Base-by-base conservation (phyloP, 1,140 invertebrate species). In the Chrysomallon squamiferum region DNA sequence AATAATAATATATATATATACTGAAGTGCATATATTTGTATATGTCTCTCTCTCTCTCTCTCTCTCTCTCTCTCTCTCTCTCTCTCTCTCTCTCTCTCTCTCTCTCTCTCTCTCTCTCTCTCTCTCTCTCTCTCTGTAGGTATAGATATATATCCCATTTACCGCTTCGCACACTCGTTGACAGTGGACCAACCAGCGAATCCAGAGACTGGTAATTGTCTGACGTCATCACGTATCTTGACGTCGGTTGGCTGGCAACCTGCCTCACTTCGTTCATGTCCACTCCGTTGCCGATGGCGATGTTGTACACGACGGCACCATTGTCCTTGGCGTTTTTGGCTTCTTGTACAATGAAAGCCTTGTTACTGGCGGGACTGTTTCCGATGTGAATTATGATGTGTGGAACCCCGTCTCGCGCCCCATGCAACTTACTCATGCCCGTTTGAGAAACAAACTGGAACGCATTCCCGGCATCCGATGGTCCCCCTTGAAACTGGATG, bases 201-300 rank as follows among this genome's bases (percentile, higher is more conserved):
- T 65, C 63, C 11, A 81, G 52, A 11, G 77, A 66, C 22, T 73
- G 62, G 65, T 71, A 81, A 45, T 68, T 76, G 30, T 75, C 75
- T 2, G 72, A 71, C n/a, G 65, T 71, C 41, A 76, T 65, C 9
- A 72, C 50, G 62, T 77, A 79, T 32, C 71, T 54, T 38, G 73
- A 74, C 20, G 69, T 62, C 20, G 74, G 72, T 32, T 75, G 43
- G 22, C 69, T 76, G 11, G 79, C 69, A 33, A 78, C 35, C 41
- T 69, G 62, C 29, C 38, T 47, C n/a, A 67, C 35, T 20, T 62
- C 49, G 25, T 67, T 50, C 7, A 3, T 27, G 22, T 61, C 62
- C 4, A 57, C 32, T 9, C 67, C 67, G 15, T 41, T 29, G 4
- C 67, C 67, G 50, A 69, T 35, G 4, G 54, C 67, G 15, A 69